Base-by-base conservation (phyloP, 2,888 invertebrate genomes). In the Choristoneura rosaceana region DNA sequence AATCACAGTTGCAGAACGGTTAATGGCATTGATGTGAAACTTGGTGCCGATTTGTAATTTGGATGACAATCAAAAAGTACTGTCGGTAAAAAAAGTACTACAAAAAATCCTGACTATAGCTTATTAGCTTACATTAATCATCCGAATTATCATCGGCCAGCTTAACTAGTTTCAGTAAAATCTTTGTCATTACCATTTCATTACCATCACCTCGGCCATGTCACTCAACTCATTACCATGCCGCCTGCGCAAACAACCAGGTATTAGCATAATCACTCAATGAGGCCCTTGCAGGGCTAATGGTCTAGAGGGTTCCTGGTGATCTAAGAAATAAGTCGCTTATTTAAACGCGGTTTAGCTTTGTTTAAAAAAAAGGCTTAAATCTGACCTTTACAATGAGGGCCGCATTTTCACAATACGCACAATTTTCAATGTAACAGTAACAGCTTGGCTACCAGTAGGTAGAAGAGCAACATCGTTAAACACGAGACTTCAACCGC, bases 141-240 rank as follows among this genome's bases (percentile, higher is more conserved):
- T 0, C 14, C 5, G 7, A 63, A 47, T 25, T 33, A 9, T 7
- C 14, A 52, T 61, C 15, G 8, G 43, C 38, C 15, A 38, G 4
- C 34, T 60, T 59, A 59, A 0, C n/a, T 3, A 8, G n/a, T n/a
- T n/a, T 41, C 15, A 38, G 10, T 38, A 10, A 8, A 1, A 52
- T 17, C 33, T 33, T 58, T 33, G 12, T 33, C 12, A 58, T 58
- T 58, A 58, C 15, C 55, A 55, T 52, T 25, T 58, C 33, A 58
- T 58, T 58, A 25, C 25, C 25, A 58, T 33, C 55, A 15, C 8
- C 15, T 43, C 17, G 43, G 61, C 12, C 10, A 43, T 41, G 43
- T 61, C 61, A 17, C 41, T 17, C 47, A n/a, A n/a, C 38, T 12
- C 61, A 60, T 60, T 60, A 38, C 14, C 41, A 61, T 61, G 61